These are phyloP conservation scores for Gymnothorax reevesii DNA, from an alignment of 2,797 vertebrate species.

Conservation along the genomic window DNA sequence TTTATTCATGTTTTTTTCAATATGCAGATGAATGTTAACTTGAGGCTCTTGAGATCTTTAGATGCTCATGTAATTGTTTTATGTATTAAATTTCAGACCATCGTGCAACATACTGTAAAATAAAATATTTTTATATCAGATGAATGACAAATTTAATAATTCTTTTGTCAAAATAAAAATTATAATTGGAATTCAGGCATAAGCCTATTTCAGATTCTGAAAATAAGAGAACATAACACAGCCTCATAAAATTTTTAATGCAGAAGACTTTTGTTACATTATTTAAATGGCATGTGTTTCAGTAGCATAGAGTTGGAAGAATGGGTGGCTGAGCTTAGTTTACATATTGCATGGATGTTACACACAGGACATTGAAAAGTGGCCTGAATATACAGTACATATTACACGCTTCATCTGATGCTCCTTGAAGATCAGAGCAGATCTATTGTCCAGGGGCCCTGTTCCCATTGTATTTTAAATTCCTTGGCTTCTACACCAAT, in stretches of 20 bases:
- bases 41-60: not conserved
- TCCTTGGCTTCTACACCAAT: not conserved
- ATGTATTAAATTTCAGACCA: not conserved
- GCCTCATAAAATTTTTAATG: slow-evolving; percentile 48
- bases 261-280: slow-evolving; percentile 46
- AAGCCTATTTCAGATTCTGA: slow-evolving; percentile 19
- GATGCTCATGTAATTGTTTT: not conserved
- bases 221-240: slow-evolving; percentile 44
- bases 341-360: slow-evolving; percentile 43
- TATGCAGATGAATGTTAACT: not conserved
- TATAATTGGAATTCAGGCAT: not conserved
- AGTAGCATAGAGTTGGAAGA: slow-evolving; percentile 40
- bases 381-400: slow-evolving; percentile 52
- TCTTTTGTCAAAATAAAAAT: slow-evolving; percentile 24
- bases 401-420: slow-evolving; percentile 39
- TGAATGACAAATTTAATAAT: not conserved
- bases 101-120: not conserved
- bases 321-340: slow-evolving; percentile 53
- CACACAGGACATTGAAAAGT: slow-evolving; percentile 32
- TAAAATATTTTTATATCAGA: not conserved
- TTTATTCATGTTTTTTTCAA: not conserved
- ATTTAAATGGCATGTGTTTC: slow-evolving; percentile 44
- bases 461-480: slow-evolving; percentile 21
- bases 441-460: not conserved
- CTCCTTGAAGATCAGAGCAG: not conserved